Evolutionary conservation across 2,888 invertebrate species (phyloP).

Genomic region (Orchestes rusci): DNA sequence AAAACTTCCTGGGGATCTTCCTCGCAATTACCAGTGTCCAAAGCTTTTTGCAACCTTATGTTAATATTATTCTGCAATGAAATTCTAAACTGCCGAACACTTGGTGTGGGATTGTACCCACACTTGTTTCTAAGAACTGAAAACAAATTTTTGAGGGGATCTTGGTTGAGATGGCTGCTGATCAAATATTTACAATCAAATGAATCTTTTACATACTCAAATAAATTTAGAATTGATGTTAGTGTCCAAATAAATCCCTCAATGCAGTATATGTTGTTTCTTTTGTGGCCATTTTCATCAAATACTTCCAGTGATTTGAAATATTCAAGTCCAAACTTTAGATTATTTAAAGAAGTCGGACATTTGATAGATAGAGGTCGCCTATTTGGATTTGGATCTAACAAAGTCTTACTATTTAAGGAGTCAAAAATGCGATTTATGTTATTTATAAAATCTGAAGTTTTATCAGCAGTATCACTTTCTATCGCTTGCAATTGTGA

Average conservation of each 20-base stretch:
- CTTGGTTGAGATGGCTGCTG: slow-evolving; percentile 23
- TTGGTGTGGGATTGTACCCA: slow-evolving; percentile 2
- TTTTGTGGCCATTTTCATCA: neutral
- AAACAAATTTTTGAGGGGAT: slow-evolving; percentile 21
- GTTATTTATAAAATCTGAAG: neutral
- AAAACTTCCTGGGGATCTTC: no score
- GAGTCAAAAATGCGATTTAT: slow-evolving; percentile 6
- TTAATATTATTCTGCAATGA: no score
- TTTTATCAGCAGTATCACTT: neutral
- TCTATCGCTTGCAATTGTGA: neutral
- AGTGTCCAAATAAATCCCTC: slow-evolving; percentile 10
- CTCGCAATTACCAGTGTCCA: no score
- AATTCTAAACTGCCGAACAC: neutral
- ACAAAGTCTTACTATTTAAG: slow-evolving; percentile 9
- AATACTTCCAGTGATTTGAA: no score
- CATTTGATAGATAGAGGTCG: no score
- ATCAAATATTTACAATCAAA: no score
- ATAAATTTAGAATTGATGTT: slow-evolving; percentile 20
- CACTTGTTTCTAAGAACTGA: slow-evolving; percentile 14
- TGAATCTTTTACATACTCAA: no score
- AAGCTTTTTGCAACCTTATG: no score
- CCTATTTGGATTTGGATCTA: neutral
- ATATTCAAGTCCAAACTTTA: no score
- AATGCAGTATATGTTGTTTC: neutral
- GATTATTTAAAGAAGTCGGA: no score